A percentile compares a stretch with the other conserved stretches of the same genome.
Evolutionary conservation across 2,113 vertebrate genomes (phyloP).

Genomic region (Chitala chitala): DNA sequence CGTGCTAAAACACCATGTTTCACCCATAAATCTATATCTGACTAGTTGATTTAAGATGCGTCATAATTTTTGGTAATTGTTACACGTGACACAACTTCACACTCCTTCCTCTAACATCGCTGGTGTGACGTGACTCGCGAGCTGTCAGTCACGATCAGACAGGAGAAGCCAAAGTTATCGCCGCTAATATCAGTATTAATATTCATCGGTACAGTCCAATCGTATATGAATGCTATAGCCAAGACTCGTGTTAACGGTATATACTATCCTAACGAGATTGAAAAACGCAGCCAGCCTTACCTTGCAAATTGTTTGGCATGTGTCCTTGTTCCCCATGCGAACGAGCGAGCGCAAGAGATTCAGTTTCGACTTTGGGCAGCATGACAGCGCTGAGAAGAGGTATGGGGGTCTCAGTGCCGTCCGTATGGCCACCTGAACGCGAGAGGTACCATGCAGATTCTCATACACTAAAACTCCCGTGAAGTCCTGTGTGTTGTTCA

Average conservation of each 20-base stretch:
- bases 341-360: constrained; percentile 84
- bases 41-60: no score
- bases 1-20: no score
- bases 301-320: constrained; percentile 94
- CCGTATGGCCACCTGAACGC: constrained; percentile 73
- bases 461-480: constrained; percentile 23
- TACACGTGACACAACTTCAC: no score
- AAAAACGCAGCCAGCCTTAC: constrained; percentile 61
- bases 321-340: constrained; percentile 93
- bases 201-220: background rate
- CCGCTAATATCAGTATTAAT: background rate
- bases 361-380: constrained; percentile 96
- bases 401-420: constrained; percentile 62
- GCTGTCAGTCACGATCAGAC: background rate
- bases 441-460: constrained; percentile 44
- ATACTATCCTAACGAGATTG: background rate
- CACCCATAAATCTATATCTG: no score
- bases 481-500: constrained; percentile 18
- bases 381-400: constrained; percentile 81
- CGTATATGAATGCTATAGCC: background rate
- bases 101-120: no score
- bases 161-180: background rate
- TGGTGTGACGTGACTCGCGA: no score
- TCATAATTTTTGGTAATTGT: no score
- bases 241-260: background rate